A percentile compares a stretch with the other conserved stretches of the same genome.
phyloP scores from a whole-genome alignment of 2,888 invertebrate species.

The Calliopum simillimum region DNA sequence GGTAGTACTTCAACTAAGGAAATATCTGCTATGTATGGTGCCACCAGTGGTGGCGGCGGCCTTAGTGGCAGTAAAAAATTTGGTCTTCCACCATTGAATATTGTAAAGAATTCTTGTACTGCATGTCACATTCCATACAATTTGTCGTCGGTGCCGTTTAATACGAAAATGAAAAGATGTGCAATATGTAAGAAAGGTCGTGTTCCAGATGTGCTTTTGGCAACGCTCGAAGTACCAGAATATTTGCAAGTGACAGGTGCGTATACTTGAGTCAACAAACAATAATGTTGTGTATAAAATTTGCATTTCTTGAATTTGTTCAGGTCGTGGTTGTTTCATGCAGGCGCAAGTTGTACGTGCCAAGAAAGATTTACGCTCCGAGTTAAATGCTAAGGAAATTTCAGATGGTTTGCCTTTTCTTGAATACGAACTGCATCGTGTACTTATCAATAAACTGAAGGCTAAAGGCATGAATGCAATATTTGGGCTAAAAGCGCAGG shows the following conservation, averaged over 20 bases:
- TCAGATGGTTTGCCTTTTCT: conserved; percentile 95
- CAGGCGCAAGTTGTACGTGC: conserved; percentile 82
- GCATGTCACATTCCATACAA: conserved; percentile 88
- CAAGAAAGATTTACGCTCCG: conserved; percentile 83
- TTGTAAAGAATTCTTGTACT: conserved; percentile 55
- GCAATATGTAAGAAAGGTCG: conserved; percentile 79
- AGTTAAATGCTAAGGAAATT: conserved; percentile 91
- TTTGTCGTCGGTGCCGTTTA: conserved; percentile 77
- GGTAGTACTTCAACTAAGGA: conserved; percentile 9
- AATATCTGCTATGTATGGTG: conserved; percentile 51
- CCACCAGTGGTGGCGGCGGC: conserved; percentile 37
- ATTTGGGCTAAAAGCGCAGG: conserved; percentile 85
- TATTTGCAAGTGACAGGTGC: conserved; percentile 76
- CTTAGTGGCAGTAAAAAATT: conserved; percentile 49
- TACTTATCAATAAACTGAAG: conserved; percentile 89
- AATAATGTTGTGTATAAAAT: background rate
- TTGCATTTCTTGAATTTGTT: background rate
- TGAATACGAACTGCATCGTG: conserved; percentile 94
- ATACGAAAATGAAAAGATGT: conserved; percentile 80
- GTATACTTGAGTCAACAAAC: background rate
- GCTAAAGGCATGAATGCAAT: conserved; percentile 96
- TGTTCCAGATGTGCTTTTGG: conserved; percentile 91
- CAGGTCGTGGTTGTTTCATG: conserved; percentile 74
- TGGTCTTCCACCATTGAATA: conserved; percentile 48
- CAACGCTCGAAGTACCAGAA: conserved; percentile 88